Percentiles rank a stretch among this genome's conserved stretches.
Conservation (phyloP, 2,113 vertebrate genomes). For the Microtus ochrogaster region DNA sequence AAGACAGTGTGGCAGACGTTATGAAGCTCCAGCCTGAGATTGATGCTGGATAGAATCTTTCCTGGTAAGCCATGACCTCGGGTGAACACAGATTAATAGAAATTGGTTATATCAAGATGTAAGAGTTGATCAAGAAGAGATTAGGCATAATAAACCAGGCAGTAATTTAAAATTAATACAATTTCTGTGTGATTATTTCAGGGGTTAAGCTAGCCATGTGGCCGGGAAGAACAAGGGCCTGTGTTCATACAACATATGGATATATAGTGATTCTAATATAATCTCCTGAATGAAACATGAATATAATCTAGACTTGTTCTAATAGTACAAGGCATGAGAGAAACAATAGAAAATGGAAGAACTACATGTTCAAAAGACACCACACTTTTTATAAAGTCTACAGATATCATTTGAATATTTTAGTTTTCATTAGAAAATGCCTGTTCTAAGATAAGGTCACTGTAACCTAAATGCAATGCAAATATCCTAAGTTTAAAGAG, state of each 20-base stretch:
- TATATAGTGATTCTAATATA: not conserved
- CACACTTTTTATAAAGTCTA: not conserved
- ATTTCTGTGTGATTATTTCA: too few species aligned
- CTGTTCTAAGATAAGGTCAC: not conserved
- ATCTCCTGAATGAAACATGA: not conserved
- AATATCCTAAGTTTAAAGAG: not conserved
- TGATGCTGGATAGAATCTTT: too few species aligned
- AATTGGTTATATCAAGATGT: too few species aligned
- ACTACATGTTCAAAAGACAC: not conserved
- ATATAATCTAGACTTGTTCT: not conserved
- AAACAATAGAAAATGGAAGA: not conserved
- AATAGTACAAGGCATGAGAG: not conserved
- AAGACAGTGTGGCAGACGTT: too few species aligned
- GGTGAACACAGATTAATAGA: too few species aligned
- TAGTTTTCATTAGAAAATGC: not conserved
- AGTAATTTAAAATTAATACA: too few species aligned
- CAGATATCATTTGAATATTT: not conserved
- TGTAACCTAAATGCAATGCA: not conserved
- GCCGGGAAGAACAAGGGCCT: too few species aligned
- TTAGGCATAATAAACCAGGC: too few species aligned
- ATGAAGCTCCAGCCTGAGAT: too few species aligned
- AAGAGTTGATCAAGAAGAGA: too few species aligned
- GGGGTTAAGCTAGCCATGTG: too few species aligned
- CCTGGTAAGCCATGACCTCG: too few species aligned
- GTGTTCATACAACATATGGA: not conserved